Percentiles rank a stretch among this genome's conserved stretches.
Evolutionary conservation across 1,140 invertebrate genomes (phyloP).

Genomic region (Ctenoplectra terminalis): DNA sequence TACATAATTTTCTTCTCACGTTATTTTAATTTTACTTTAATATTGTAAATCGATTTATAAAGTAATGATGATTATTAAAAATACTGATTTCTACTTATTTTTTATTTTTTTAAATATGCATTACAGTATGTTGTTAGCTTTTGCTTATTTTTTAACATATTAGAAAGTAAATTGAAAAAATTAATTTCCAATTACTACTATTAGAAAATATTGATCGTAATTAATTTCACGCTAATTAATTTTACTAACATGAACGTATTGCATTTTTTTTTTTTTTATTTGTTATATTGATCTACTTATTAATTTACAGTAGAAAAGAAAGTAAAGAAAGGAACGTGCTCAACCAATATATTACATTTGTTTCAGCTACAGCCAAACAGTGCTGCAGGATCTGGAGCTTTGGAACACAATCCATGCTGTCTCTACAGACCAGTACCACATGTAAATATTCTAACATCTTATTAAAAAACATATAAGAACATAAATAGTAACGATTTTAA

Average conservation of each 20-base stretch:
- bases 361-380: constrained; percentile 93
- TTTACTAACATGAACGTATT: neutral
- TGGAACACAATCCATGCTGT: constrained; percentile 97
- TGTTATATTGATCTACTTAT: neutral
- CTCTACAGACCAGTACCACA: constrained; percentile 89
- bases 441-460: constrained; percentile 80
- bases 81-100: neutral
- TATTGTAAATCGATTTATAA: constrained; percentile 38
- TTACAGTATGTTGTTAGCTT: constrained; percentile 43
- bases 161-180: too few relatives aligned
- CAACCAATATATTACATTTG: constrained; percentile 29
- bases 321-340: neutral
- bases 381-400: constrained; percentile 96
- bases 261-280: constrained; percentile 9
- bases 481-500: too few relatives aligned
- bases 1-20: constrained; percentile 46
- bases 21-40: constrained; percentile 36
- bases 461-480: too few relatives aligned
- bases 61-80: neutral
- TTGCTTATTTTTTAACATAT: constrained; percentile 15
- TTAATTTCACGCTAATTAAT: neutral
- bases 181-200: too few relatives aligned
- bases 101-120: constrained; percentile 2
- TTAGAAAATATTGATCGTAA: neutral
- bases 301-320: neutral